Evolutionary conservation across 1,140 invertebrate species (phyloP).

Genomic region (Trachymyrmex cornetzi): DNA sequence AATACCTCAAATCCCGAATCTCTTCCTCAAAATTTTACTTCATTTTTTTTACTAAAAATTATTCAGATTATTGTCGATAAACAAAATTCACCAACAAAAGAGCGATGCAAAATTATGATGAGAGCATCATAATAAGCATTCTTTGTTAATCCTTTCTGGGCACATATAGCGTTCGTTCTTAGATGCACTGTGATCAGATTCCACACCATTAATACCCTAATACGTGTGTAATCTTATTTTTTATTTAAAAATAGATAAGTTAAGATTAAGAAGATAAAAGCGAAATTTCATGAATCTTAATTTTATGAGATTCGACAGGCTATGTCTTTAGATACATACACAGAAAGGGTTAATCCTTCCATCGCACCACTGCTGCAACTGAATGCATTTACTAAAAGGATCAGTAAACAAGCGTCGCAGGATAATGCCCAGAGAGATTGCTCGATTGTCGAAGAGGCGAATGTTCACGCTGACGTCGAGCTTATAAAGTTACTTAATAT

Average conservation of each 20-base stretch:
- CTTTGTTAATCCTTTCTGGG: slow-evolving; percentile 39
- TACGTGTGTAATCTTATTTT: background rate
- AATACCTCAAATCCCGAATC: slow-evolving; percentile 16
- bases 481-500: slow-evolving; percentile 66
- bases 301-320: slow-evolving; percentile 2
- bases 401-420: slow-evolving; percentile 43
- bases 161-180: slow-evolving; percentile 31
- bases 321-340: background rate
- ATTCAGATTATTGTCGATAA: background rate
- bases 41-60: background rate
- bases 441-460: slow-evolving; percentile 47
- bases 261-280: slow-evolving; percentile 32
- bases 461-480: slow-evolving; percentile 63
- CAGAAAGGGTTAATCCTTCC: slow-evolving; percentile 39
- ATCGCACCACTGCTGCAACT: slow-evolving; percentile 16
- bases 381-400: slow-evolving; percentile 46
- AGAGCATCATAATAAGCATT: slow-evolving; percentile 20
- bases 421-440: slow-evolving; percentile 46
- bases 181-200: slow-evolving; percentile 9
- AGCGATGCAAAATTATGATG: slow-evolving; percentile 47
- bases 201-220: background rate
- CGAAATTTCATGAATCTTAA: slow-evolving; percentile 6
- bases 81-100: slow-evolving; percentile 53
- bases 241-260: slow-evolving; percentile 21
- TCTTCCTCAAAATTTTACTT: slow-evolving; percentile 24